A percentile compares a stretch with the other conserved stretches of the same genome.
These are phyloP conservation scores for Periparus ater DNA, from an alignment of 2,797 vertebrate species.

Conservation along the genomic window DNA sequence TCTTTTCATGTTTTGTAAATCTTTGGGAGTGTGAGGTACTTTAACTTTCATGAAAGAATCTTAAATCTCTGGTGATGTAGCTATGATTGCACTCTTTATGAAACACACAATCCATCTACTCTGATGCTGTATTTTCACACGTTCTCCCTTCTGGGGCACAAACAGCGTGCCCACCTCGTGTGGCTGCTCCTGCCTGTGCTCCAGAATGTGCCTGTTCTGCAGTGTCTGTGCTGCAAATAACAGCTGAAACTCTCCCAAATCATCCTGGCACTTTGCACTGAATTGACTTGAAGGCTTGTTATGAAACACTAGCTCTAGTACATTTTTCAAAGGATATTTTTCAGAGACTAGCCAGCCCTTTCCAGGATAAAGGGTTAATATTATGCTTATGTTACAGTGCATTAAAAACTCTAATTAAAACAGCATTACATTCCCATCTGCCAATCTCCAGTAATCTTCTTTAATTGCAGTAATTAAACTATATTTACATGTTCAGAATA, in stretches of 20 bases:
- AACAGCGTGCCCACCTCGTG: neutral
- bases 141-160: neutral
- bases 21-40: constrained; percentile 49
- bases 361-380: constrained; percentile 97
- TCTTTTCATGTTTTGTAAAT: constrained; percentile 67
- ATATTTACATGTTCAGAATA: constrained; percentile 99
- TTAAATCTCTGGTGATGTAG: constrained; percentile 6
- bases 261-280: constrained; percentile 5
- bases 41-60: constrained; percentile 59
- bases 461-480: constrained; percentile 99
- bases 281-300: constrained; percentile 49
- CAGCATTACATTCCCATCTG: constrained; percentile 99
- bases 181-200: neutral
- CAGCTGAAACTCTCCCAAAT: constrained; percentile 5
- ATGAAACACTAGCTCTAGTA: constrained; percentile 61
- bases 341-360: constrained; percentile 87
- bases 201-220: constrained; percentile 2
- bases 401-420: constrained; percentile 99
- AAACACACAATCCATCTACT: constrained; percentile 6
- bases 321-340: constrained; percentile 72
- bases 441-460: constrained; percentile 99
- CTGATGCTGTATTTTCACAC: neutral
- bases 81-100: constrained; percentile 25
- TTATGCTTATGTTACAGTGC: constrained; percentile 99
- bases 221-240: constrained; percentile 11